These are phyloP conservation scores for Drosophila simulans DNA, from an alignment of 1,140 invertebrate species.

Conservation along the genomic window DNA sequence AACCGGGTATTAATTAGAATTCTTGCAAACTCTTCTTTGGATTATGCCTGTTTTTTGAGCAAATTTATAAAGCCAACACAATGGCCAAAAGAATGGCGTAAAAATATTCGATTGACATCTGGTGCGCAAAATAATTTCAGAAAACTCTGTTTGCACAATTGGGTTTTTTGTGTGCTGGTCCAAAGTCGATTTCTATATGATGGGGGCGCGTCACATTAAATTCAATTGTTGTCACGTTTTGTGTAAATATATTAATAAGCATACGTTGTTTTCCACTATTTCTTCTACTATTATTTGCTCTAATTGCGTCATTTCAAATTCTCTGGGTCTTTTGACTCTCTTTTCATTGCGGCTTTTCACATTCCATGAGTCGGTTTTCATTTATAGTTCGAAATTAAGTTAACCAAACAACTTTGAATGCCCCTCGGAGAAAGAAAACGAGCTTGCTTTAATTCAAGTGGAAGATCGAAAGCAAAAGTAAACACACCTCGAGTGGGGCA, in stretches of 20 bases:
- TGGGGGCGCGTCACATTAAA: slow-evolving; percentile 40
- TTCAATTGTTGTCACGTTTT: slow-evolving; percentile 38
- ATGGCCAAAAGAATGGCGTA: slow-evolving; percentile 10
- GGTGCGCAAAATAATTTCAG: slow-evolving; percentile 37
- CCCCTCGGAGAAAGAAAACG: slow-evolving; percentile 30
- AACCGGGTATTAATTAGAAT: slow-evolving; percentile 67
- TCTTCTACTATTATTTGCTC: slow-evolving; percentile 22
- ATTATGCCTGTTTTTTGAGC: background rate
- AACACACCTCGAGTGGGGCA: slow-evolving; percentile 49
- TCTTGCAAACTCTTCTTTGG: slow-evolving; percentile 19
- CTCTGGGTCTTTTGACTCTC: slow-evolving; percentile 16
- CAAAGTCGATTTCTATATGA: slow-evolving; percentile 34
- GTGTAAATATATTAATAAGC: slow-evolving; percentile 42
- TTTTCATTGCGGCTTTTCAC: slow-evolving; percentile 22
- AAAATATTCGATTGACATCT: slow-evolving; percentile 45
- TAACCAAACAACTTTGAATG: slow-evolving; percentile 50
- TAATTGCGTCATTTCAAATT: slow-evolving; percentile 48
- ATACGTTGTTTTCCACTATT: slow-evolving; percentile 24
- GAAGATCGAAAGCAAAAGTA: slow-evolving; percentile 59
- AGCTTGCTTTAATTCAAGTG: slow-evolving; percentile 44
- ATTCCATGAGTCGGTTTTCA: slow-evolving; percentile 25
- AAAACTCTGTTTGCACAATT: slow-evolving; percentile 57
- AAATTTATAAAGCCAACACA: slow-evolving; percentile 30
- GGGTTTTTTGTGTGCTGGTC: slow-evolving; percentile 27
- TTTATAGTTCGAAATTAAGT: slow-evolving; percentile 52